Conservation (phyloP, 2,113 vertebrate species). For the Microtus pennsylvanicus region DNA sequence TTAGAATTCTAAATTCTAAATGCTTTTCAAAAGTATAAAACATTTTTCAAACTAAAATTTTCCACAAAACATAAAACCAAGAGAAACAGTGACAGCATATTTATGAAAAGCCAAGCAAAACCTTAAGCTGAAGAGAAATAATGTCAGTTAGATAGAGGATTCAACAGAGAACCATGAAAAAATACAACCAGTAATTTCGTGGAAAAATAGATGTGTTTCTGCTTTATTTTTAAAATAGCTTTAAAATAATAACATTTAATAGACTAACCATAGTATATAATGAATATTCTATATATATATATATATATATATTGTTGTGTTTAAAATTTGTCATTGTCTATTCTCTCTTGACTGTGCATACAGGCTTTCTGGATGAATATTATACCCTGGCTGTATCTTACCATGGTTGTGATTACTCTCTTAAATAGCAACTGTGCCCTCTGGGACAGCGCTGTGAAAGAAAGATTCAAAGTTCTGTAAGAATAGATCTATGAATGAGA, state of each 20-base stretch:
- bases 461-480: not conserved
- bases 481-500: not conserved
- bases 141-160: not conserved
- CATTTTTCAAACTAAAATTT: not conserved
- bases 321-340: constrained; percentile 6
- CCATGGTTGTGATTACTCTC: not conserved
- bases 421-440: not conserved
- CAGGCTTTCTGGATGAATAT: not conserved
- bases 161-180: not conserved
- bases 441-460: not conserved
- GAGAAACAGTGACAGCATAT: not conserved
- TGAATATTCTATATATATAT: not conserved
- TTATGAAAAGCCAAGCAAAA: not conserved
- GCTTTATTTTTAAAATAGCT: not conserved
- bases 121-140: constrained; percentile 10
- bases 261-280: not conserved
- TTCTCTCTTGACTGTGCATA: not conserved
- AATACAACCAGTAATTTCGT: not conserved
- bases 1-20: constrained; percentile 21
- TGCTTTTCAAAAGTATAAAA: constrained; percentile 50
- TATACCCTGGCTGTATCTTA: not conserved
- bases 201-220: not conserved
- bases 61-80: not conserved
- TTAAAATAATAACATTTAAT: not conserved
- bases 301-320: not conserved